Percentiles rank a stretch among this genome's conserved stretches.
phyloP scores from a whole-genome alignment of 1,140 invertebrate species.

The Megalopta genalis region DNA sequence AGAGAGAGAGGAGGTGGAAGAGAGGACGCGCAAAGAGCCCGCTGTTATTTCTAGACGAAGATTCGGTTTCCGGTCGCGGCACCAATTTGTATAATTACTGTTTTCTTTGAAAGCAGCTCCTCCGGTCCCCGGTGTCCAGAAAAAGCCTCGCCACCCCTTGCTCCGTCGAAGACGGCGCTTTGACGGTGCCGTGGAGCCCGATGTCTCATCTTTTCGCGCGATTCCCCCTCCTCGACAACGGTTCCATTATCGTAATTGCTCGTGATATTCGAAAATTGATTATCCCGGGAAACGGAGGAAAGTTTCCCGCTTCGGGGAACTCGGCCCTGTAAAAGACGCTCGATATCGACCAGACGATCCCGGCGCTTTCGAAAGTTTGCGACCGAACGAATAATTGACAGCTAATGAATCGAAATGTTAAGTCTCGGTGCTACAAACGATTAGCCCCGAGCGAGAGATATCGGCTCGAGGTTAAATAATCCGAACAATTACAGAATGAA shows the following conservation, averaged over 20 bases:
- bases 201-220: background rate
- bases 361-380: no score
- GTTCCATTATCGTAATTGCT: constrained; percentile 16
- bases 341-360: no score
- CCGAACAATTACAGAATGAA: constrained; percentile 27
- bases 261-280: background rate
- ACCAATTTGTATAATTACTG: constrained; percentile 66
- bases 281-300: background rate
- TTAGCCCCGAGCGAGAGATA: background rate
- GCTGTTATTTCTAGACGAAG: constrained; percentile 68
- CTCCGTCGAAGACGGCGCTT: constrained; percentile 10
- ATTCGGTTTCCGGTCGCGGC: constrained; percentile 62
- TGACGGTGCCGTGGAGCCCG: background rate
- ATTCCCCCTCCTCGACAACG: background rate
- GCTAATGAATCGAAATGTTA: no score
- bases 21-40: constrained; percentile 45
- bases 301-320: no score
- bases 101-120: constrained; percentile 62
- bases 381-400: no score
- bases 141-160: constrained; percentile 11
- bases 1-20: background rate
- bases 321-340: no score
- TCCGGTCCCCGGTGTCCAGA: constrained; percentile 20
- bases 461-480: background rate
- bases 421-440: background rate